These are phyloP conservation scores for Saxidomus purpurata DNA, from an alignment of 1,140 invertebrate species.

Conservation along the genomic window DNA sequence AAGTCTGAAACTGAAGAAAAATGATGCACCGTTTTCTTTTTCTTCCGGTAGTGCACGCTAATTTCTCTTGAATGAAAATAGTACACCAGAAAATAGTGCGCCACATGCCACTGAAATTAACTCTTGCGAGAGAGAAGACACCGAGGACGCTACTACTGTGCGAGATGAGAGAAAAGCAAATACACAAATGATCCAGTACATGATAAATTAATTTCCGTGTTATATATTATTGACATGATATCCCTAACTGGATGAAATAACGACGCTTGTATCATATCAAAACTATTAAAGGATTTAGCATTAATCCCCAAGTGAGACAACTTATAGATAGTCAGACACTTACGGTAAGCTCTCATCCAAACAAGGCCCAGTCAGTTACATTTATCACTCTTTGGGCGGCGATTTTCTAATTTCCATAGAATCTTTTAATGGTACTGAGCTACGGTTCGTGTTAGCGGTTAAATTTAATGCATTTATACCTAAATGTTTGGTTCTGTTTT, in stretches of 20 bases:
- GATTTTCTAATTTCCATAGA: not conserved
- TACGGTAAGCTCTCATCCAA: slow-evolving; percentile 28
- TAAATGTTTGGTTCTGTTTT: too few relatives aligned
- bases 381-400: slow-evolving; percentile 22
- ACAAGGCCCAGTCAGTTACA: slow-evolving; percentile 3
- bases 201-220: slow-evolving; percentile 37
- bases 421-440: not conserved
- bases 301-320: slow-evolving; percentile 49
- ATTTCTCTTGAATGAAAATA: too few relatives aligned
- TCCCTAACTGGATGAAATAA: not conserved
- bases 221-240: slow-evolving; percentile 49
- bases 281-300: slow-evolving; percentile 55
- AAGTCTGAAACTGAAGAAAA: too few relatives aligned
- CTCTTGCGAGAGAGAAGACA: too few relatives aligned
- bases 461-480: too few relatives aligned
- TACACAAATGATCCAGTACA: slow-evolving; percentile 10
- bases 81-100: too few relatives aligned
- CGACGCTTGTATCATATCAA: slow-evolving; percentile 40
- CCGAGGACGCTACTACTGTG: too few relatives aligned
- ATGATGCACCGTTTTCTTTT: too few relatives aligned
- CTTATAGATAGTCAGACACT: slow-evolving; percentile 41
- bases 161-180: not conserved
- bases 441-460: not conserved
- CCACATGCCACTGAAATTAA: too few relatives aligned
- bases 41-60: too few relatives aligned